Percentiles rank a stretch among this genome's conserved stretches.
Conservation (phyloP, 2,113 vertebrate species). For the Tupaia tana region DNA sequence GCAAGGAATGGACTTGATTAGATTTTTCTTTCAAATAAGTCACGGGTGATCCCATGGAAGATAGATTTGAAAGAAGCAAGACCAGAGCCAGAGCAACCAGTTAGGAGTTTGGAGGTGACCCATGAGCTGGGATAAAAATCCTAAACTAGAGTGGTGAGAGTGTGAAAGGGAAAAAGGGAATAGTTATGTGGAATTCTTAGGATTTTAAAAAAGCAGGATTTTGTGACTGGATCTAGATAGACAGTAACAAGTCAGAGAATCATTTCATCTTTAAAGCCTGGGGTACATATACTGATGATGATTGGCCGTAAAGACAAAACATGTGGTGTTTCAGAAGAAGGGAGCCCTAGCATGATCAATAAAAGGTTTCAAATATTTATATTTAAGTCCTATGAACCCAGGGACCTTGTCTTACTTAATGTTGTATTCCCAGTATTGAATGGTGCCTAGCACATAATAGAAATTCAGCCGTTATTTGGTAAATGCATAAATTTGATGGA, state of each 20-base stretch:
- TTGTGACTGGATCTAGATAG: not conserved
- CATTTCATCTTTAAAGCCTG: not conserved
- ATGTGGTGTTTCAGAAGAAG: not conserved
- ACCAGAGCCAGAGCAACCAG: not conserved
- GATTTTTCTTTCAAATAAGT: slow-evolving; percentile 25
- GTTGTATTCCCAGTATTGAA: not conserved
- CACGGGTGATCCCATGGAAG: not conserved
- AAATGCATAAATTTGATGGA: not conserved
- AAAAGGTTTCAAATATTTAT: not conserved
- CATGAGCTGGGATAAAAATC: not conserved
- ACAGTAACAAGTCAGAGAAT: not conserved
- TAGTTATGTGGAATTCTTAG: not conserved
- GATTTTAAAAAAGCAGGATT: not conserved
- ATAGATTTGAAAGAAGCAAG: not conserved
- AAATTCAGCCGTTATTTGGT: not conserved
- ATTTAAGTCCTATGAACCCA: not conserved
- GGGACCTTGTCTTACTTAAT: not conserved
- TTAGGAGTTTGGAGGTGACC: not conserved
- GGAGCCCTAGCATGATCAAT: not conserved
- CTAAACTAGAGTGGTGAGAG: not conserved
- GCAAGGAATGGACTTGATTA: not conserved
- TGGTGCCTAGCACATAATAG: not conserved
- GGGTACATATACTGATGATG: not conserved
- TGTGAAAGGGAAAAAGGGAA: not conserved
- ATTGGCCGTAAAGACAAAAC: not conserved